Base-by-base conservation (phyloP, 2,888 invertebrate genomes). In the Buathra laborator region DNA sequence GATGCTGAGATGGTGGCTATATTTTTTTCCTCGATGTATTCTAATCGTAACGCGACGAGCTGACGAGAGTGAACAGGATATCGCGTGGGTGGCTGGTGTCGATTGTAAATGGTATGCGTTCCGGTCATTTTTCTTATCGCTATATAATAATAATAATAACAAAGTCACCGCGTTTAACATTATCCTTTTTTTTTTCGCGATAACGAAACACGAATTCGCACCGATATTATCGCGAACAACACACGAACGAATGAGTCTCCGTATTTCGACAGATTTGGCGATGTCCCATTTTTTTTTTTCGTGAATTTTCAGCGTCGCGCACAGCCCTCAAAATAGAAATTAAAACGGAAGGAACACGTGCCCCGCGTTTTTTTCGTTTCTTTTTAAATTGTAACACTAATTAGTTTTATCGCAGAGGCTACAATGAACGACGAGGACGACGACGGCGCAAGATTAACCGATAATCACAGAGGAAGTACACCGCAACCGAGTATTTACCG, bases 361-460 rank as follows among this genome's bases (percentile, higher is more conserved):
- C 44, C 43, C 64, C n/a, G 32, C 3, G 6, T 37, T 51, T 10
- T 67, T 4, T 9, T 12, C 24, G 5, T 14, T 24, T 43, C 0
- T 59, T 76, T 53, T 66, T 53, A 53, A 53, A 24, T 71, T 37
- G 1, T 46, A 16, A n/a, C 3, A n/a, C 56, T 59, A 14, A 51
- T 48, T 19, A n/a, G 16, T 43, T 48, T 59, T 64, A 37, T 67
- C 6, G 14, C 37, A 72, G 71, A 19, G 29, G 85, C 78, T 83
- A 85, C 68, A 79, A 92, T 92, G 92, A 89, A 91, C 53, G 90
- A 91, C 24, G 91, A 91, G 0, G 91, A 92, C 4, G 91, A 90
- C 12, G 87, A 89, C 14, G 80, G 87, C 44, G 81, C 83, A 48
- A 86, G 51, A 85, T 83, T 88, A 9, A 46, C 78, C 0, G 59